phyloP scores from a whole-genome alignment of 1,140 invertebrate species.

The Atopsyche davidsoni region DNA sequence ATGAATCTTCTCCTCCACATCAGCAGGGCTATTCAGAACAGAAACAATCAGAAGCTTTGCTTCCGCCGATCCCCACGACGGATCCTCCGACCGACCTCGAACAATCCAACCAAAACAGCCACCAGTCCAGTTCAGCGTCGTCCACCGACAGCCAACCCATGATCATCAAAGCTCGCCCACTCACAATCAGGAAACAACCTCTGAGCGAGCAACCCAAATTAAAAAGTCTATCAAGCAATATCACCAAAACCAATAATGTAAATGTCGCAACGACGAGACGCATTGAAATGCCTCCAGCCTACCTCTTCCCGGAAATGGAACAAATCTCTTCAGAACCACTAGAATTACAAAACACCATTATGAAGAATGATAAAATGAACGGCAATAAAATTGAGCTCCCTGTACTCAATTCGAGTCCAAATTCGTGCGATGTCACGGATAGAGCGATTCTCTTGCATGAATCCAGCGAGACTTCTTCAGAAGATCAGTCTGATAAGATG shows the following conservation, averaged over 20 bases:
- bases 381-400: conserved; percentile 31
- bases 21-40: conserved; percentile 7
- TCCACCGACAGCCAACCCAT: conserved; percentile 43
- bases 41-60: conserved; percentile 7
- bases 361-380: conserved; percentile 30
- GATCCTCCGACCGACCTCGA: conserved; percentile 19
- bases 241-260: conserved; percentile 49
- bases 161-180: conserved; percentile 72
- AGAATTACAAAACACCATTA: conserved; percentile 32
- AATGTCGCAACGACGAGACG: conserved; percentile 64
- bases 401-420: conserved; percentile 21
- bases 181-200: conserved; percentile 72
- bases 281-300: conserved; percentile 77
- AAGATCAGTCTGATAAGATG: conserved; percentile 50
- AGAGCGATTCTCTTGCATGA: conserved; percentile 20
- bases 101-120: conserved; percentile 14
- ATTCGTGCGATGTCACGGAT: conserved; percentile 48
- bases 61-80: conserved; percentile 20
- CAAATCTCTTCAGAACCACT: conserved; percentile 35
- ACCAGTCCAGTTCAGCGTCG: conserved; percentile 20
- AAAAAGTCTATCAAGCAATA: conserved; percentile 51
- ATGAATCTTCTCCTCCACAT: conserved; percentile 9
- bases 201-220: conserved; percentile 69
- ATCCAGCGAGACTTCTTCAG: conserved; percentile 28
- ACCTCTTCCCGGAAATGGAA: conserved; percentile 71